These are phyloP conservation scores for Neoaliturus tenellus DNA, from an alignment of 2,888 invertebrate genomes.

Conservation along the genomic window DNA sequence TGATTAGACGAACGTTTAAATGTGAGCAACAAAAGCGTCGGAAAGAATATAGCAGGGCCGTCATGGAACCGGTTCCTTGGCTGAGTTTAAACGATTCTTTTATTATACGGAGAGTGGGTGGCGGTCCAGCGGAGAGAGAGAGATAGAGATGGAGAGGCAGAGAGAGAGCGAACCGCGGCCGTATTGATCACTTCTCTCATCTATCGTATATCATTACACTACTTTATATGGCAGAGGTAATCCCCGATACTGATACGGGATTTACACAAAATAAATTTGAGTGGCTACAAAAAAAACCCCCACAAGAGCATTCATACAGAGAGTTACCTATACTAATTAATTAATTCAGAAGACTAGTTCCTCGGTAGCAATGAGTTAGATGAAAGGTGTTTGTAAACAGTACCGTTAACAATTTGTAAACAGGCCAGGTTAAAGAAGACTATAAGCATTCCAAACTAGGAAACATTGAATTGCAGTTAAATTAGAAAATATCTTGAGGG, in stretches of 20 bases:
- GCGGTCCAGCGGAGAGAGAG: neutral
- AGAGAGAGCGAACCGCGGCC: too few species aligned
- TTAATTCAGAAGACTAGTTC: neutral
- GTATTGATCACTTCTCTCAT: neutral
- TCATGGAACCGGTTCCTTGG: slow-evolving; percentile 46
- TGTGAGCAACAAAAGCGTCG: slow-evolving; percentile 50
- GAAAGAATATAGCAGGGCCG: slow-evolving; percentile 30
- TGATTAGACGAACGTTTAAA: slow-evolving; percentile 44
- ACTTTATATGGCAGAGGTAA: neutral
- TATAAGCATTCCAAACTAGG: too few species aligned
- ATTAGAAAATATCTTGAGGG: too few species aligned
- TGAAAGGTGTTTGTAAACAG: neutral
- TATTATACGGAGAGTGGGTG: slow-evolving; percentile 45
- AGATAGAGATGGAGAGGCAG: too few species aligned
- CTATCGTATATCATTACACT: neutral
- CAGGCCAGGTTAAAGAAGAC: too few species aligned
- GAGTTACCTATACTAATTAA: too few species aligned
- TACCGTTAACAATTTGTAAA: too few species aligned
- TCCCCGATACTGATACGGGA: neutral
- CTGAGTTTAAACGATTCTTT: slow-evolving; percentile 53
- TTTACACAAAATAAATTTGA: neutral
- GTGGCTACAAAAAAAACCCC: too few species aligned
- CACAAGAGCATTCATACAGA: too few species aligned
- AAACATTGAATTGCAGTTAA: too few species aligned
- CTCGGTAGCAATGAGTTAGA: neutral